Evolutionary conservation across 2,888 invertebrate genomes (phyloP), one percentile per base, ranked within the genome.

Genomic region (Heteromyza rotundicornis): DNA sequence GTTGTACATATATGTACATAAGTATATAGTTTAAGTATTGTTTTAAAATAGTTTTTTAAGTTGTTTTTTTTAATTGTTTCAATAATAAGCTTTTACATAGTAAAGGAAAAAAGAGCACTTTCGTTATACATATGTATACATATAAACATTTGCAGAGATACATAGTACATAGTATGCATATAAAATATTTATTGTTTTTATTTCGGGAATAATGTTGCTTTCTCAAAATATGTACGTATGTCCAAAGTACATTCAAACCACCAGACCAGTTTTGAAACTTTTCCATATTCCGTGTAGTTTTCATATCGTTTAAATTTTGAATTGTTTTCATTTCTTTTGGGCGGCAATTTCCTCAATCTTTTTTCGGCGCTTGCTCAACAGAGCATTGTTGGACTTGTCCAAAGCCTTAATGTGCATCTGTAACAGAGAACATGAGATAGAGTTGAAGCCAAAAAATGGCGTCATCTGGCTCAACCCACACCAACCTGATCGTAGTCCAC

Each of bases 401-500:
- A 98, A 84, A 5, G 92, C 91, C 84, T 99, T 98, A 65, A 99
- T 92, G 84, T 94, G 94, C 63, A 95, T 90, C 88, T 91, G 87
- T 32, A 60, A 23, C 2, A 32, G 44, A 24, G 12, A 51, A 57
- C 19, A 36, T 3, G 2, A 53, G 10, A n/a, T 27, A 53, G 23
- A 7, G 14, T 2, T 20, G 55, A 19, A 54, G 5, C 27, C 19
- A 35, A 35, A 17, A 16, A 16, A 20, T 22, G 19, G 8, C 3
- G 3, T 12, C 22, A 22, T 5, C 3, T 50, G 2, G 5, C 16
- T 14, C 2, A 32, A 44, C 17, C n/a, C 7, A 23, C 10, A 40
- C 40, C 74, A 64, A 89, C 89, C 85, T 94, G 92, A 83, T 98
- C 98, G 81, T 96, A 96, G 83, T 98, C 98, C 8, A 99, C 98